These are phyloP conservation scores for Prietella phreatophila DNA, from an alignment of 2,113 vertebrate genomes.

Conservation along the genomic window DNA sequence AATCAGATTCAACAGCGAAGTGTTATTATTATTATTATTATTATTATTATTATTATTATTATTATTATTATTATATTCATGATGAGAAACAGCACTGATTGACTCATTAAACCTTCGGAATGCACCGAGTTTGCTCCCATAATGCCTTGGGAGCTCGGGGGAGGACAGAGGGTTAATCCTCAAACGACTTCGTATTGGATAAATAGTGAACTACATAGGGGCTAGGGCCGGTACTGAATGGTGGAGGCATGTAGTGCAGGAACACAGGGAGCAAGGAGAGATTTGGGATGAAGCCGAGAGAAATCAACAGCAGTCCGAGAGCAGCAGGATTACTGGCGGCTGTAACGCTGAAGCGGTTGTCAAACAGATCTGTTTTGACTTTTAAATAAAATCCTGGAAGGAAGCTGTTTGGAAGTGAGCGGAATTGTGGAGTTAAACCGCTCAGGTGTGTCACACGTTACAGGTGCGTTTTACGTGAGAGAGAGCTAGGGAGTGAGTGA, in stretches of 20 bases:
- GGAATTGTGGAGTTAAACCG: not conserved
- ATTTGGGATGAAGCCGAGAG: not conserved
- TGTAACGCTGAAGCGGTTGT: not conserved
- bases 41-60: not conserved
- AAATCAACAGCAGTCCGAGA: not conserved
- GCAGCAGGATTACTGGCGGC: conserved; percentile 2
- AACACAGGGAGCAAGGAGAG: not conserved
- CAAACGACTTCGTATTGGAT: not conserved
- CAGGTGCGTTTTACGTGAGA: not conserved
- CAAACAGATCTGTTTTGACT: conserved; percentile 9
- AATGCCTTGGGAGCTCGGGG: not conserved
- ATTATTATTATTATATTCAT: not conserved
- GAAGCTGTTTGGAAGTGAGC: too few species aligned
- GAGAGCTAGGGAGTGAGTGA: not conserved
- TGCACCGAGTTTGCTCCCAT: not conserved
- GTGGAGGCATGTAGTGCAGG: not conserved
- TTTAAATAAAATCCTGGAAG: not conserved
- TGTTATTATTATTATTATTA: not conserved
- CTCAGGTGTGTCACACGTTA: conserved; percentile 1
- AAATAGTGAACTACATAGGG: conserved; percentile 6
- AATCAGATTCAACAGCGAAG: not conserved
- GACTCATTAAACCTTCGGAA: not conserved
- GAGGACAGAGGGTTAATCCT: not conserved
- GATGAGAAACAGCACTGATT: not conserved
- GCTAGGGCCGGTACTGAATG: not conserved